phyloP scores from a whole-genome alignment of 2,797 vertebrate genomes.

The Silurus lanzhouensis region DNA sequence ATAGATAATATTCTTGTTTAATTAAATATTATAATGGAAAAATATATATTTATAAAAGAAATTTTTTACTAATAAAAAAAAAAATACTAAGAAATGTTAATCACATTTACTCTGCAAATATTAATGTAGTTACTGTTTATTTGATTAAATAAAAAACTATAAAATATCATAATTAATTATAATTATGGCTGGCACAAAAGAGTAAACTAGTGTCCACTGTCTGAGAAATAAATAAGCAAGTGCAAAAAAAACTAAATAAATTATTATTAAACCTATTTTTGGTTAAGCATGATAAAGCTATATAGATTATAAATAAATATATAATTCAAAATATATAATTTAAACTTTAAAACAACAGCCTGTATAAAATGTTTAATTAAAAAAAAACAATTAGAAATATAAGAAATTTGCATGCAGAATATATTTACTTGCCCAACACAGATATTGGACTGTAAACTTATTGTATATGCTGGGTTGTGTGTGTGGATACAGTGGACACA shows the following conservation, averaged over 20 bases:
- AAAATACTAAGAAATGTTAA: too few relatives aligned
- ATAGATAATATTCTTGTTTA: background rate
- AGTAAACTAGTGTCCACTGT: background rate
- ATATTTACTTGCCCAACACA: background rate
- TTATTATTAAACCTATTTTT: background rate
- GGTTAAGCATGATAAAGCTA: background rate
- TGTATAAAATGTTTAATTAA: background rate
- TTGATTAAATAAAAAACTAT: background rate
- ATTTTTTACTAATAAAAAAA: too few relatives aligned
- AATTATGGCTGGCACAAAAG: too few relatives aligned
- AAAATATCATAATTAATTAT: too few relatives aligned
- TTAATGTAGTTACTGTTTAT: background rate
- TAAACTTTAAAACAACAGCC: background rate
- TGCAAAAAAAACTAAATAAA: background rate
- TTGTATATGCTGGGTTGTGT: background rate
- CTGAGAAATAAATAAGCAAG: too few relatives aligned
- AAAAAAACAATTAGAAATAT: background rate
- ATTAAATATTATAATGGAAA: background rate
- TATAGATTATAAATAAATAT: too few relatives aligned
- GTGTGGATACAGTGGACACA: background rate
- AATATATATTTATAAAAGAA: background rate
- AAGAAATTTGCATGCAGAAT: background rate
- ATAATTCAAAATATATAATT: too few relatives aligned
- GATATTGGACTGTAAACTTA: background rate
- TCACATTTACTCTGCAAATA: background rate